phyloP scores from a whole-genome alignment of 2,113 vertebrate genomes.

The Urocynchramus pylzowi region DNA sequence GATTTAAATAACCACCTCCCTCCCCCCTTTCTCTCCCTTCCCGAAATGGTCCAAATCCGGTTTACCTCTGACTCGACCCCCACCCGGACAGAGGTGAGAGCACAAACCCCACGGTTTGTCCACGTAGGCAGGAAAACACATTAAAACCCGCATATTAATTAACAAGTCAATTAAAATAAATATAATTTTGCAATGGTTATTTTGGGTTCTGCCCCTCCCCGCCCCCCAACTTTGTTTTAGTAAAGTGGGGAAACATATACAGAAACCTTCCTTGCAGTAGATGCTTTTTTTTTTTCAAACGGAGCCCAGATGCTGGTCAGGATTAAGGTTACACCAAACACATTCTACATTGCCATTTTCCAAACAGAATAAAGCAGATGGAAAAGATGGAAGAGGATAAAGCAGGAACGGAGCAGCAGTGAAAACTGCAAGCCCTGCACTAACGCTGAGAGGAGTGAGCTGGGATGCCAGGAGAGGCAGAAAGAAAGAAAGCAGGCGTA shows the following conservation, averaged over 20 bases:
- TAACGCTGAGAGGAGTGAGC: not conserved
- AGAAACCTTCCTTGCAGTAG: constrained; percentile 42
- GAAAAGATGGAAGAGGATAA: constrained; percentile 66
- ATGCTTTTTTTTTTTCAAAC: not conserved
- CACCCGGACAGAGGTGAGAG: not conserved
- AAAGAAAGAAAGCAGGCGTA: not conserved
- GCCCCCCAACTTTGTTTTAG: not conserved
- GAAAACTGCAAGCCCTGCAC: constrained; percentile 45
- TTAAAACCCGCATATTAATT: not conserved
- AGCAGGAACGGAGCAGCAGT: constrained; percentile 43
- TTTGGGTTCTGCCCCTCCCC: not conserved
- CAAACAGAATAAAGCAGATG: constrained; percentile 69
- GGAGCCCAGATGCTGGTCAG: constrained; percentile 65
- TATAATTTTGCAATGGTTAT: not conserved
- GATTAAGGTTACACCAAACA: constrained; percentile 74
- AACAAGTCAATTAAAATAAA: not conserved
- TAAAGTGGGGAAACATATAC: not conserved
- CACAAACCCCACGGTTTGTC: not conserved
- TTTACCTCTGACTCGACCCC: not conserved
- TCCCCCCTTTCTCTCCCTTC: not conserved
- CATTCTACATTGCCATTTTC: constrained; percentile 73
- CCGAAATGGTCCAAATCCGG: not conserved
- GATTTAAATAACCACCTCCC: not conserved
- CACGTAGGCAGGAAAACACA: not conserved
- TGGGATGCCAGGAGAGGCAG: not conserved